phyloP scores from a whole-genome alignment of 2,888 invertebrate species.

The Bhutanitis thaidina region DNA sequence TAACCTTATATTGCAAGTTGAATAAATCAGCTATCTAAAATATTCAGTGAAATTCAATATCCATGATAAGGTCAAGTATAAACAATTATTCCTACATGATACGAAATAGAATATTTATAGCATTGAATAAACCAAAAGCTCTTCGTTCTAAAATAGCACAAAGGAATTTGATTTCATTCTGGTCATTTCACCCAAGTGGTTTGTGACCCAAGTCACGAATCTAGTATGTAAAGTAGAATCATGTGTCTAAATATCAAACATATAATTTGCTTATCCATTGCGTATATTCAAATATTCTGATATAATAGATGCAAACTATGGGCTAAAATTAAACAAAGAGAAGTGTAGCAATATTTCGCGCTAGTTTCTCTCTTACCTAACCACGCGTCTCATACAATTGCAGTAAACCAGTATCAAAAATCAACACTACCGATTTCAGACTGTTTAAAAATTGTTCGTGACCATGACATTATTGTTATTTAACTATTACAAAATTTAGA shows the following conservation, averaged over 20 bases:
- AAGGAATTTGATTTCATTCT: too few species aligned
- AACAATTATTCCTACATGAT: too few species aligned
- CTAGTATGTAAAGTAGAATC: too few species aligned
- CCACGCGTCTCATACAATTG: constrained; percentile 39
- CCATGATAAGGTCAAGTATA: too few species aligned
- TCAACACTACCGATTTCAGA: constrained; percentile 13
- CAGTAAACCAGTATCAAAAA: constrained; percentile 34
- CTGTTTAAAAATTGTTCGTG: constrained; percentile 18
- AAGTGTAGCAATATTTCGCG: constrained; percentile 46
- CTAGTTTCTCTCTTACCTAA: constrained; percentile 67
- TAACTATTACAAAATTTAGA: background rate
- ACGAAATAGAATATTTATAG: too few species aligned
- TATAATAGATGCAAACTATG: background rate
- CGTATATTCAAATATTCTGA: background rate
- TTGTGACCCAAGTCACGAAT: too few species aligned
- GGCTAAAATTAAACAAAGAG: constrained; percentile 28
- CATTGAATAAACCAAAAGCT: too few species aligned
- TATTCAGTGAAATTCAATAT: background rate
- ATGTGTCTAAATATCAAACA: background rate
- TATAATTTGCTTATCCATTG: background rate
- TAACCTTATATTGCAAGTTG: constrained; percentile 11
- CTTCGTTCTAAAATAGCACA: too few species aligned
- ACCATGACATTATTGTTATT: constrained; percentile 22
- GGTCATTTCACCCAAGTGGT: too few species aligned
- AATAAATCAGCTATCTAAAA: background rate